phyloP scores from a whole-genome alignment of 2,113 vertebrate genomes.

The Camarhynchus parvulus region DNA sequence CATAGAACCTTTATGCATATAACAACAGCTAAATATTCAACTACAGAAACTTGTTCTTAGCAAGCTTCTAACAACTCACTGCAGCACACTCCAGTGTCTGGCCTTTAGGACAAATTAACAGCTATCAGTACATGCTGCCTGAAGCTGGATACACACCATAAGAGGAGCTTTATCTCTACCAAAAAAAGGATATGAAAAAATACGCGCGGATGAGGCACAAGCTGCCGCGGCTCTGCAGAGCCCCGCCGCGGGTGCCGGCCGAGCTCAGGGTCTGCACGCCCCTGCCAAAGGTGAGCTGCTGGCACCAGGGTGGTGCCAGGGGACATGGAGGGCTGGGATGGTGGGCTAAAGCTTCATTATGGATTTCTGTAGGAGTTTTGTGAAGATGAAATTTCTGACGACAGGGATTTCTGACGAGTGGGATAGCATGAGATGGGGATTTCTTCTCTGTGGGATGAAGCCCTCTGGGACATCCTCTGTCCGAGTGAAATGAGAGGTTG shows the following conservation, averaged over 20 bases:
- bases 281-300: conserved; percentile 51
- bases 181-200: conserved; percentile 34
- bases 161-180: background rate
- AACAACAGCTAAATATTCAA: background rate
- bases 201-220: conserved; percentile 5
- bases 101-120: background rate
- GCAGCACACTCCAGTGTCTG: accelerated
- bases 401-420: background rate
- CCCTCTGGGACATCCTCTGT: background rate
- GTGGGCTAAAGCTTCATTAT: background rate
- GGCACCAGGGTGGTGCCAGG: accelerated
- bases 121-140: background rate
- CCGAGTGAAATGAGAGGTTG: background rate
- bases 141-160: background rate
- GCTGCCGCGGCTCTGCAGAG: conserved; percentile 6
- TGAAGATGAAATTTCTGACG: accelerated
- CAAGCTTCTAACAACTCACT: background rate
- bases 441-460: background rate
- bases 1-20: background rate
- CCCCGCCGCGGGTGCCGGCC: accelerated
- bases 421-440: background rate
- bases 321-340: background rate
- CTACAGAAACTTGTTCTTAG: background rate
- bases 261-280: background rate
- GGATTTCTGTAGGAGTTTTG: background rate